Conservation (phyloP, 2,888 invertebrate species). For the Amblyteles armatorius region DNA sequence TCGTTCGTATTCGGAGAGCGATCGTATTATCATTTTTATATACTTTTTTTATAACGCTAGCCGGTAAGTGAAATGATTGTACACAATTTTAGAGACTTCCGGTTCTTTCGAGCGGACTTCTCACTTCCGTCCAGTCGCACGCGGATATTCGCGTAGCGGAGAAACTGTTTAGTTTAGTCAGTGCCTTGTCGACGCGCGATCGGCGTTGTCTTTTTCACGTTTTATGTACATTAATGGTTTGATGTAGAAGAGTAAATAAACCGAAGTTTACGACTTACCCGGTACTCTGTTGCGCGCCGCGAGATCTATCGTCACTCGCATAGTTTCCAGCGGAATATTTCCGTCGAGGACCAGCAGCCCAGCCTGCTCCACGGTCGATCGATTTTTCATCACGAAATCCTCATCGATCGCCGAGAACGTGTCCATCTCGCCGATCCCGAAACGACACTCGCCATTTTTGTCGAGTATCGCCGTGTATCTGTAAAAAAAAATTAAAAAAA, state of each 20-base stretch:
- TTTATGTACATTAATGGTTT: conserved; percentile 18
- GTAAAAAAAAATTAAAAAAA: background rate
- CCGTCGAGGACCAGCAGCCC: conserved; percentile 94
- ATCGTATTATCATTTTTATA: conserved; percentile 28
- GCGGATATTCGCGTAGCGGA: conserved; percentile 22
- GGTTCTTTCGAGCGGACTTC: background rate
- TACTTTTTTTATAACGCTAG: conserved; percentile 40
- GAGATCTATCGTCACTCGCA: conserved; percentile 87
- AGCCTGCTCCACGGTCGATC: conserved; percentile 87
- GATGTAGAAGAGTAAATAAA: conserved; percentile 32
- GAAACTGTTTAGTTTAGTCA: background rate
- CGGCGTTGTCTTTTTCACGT: background rate
- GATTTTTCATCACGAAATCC: conserved; percentile 87
- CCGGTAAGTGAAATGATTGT: conserved; percentile 12
- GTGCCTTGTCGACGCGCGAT: conserved; percentile 9
- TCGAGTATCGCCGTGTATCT: conserved; percentile 92
- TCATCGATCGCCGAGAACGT: conserved; percentile 90
- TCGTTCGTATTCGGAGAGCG: background rate
- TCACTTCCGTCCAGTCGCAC: conserved; percentile 15
- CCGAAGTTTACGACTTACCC: conserved; percentile 85
- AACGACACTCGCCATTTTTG: conserved; percentile 90
- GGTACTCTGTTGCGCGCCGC: conserved; percentile 88
- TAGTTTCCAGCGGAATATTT: conserved; percentile 90
- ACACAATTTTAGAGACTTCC: conserved; percentile 9
- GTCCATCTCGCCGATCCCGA: conserved; percentile 94